phyloP scores from a whole-genome alignment of 2,797 vertebrate genomes.

The Acrossocheilus fasciatus region DNA sequence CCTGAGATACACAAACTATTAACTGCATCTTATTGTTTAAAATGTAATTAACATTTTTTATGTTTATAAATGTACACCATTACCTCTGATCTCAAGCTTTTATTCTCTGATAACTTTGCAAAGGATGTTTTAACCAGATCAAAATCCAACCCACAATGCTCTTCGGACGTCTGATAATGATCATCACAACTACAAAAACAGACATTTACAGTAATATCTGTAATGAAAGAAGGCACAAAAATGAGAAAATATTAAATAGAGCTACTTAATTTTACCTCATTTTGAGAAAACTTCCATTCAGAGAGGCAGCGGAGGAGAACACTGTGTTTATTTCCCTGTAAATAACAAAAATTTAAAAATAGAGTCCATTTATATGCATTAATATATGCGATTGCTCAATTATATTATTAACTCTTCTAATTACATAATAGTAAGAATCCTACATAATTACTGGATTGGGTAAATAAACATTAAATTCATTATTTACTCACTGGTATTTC shows the following conservation, averaged over 20 bases:
- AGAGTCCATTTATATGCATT: too few species aligned
- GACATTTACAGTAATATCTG: not conserved
- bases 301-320: slow-evolving; percentile 81
- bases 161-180: slow-evolving; percentile 68
- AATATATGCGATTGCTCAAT: too few species aligned
- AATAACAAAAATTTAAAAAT: not conserved
- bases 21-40: not conserved
- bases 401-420: too few species aligned
- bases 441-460: too few species aligned
- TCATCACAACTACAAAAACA: slow-evolving; percentile 63
- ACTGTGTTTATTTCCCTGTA: slow-evolving; percentile 70
- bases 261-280: slow-evolving; percentile 73
- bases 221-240: not conserved
- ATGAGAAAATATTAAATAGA: not conserved
- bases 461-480: too few species aligned
- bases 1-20: slow-evolving; percentile 57
- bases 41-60: not conserved
- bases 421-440: too few species aligned
- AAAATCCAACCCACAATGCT: slow-evolving; percentile 68
- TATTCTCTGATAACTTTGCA: slow-evolving; percentile 57
- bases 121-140: slow-evolving; percentile 58
- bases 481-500: too few species aligned
- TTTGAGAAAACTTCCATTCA: slow-evolving; percentile 83
- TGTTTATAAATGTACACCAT: not conserved
- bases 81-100: slow-evolving; percentile 63